Conservation (phyloP, 2,113 vertebrate genomes). For the Orthonyx spaldingii region DNA sequence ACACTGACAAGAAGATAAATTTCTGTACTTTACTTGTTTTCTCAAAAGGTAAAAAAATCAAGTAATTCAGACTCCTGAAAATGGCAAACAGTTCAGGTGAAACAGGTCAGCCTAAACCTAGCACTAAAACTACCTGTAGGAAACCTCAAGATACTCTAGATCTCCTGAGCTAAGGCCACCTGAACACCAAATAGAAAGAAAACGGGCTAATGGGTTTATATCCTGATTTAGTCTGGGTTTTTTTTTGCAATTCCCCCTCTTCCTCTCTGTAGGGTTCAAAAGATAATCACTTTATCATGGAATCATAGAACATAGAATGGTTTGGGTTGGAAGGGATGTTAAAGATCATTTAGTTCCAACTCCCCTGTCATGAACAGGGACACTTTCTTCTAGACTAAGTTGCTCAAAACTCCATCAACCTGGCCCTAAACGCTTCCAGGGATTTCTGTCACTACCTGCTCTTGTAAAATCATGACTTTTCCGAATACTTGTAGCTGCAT, state of each 20-base stretch:
- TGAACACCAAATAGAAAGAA: background rate
- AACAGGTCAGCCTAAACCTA: background rate
- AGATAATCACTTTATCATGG: background rate
- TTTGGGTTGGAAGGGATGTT: background rate
- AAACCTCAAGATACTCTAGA: background rate
- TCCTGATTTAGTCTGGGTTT: rapidly evolving
- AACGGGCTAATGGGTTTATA: background rate
- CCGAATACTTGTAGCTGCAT: background rate
- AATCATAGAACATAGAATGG: background rate
- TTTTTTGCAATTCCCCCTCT: background rate
- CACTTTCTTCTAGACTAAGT: background rate
- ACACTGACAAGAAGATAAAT: background rate
- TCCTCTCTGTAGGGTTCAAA: background rate
- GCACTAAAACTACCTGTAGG: background rate
- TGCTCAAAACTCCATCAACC: background rate
- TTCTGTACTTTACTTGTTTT: background rate
- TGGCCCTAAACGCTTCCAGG: background rate
- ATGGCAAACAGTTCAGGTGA: background rate
- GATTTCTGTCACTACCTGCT: background rate
- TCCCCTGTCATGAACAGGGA: rapidly evolving
- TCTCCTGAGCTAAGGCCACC: background rate
- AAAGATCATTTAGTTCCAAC: background rate
- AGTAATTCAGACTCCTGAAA: background rate
- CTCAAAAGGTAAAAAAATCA: background rate
- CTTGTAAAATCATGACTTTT: background rate